Percentiles rank a stretch among this genome's conserved stretches.
These are phyloP conservation scores for Plodia interpunctella DNA, from an alignment of 1,140 invertebrate genomes.

Conservation along the genomic window DNA sequence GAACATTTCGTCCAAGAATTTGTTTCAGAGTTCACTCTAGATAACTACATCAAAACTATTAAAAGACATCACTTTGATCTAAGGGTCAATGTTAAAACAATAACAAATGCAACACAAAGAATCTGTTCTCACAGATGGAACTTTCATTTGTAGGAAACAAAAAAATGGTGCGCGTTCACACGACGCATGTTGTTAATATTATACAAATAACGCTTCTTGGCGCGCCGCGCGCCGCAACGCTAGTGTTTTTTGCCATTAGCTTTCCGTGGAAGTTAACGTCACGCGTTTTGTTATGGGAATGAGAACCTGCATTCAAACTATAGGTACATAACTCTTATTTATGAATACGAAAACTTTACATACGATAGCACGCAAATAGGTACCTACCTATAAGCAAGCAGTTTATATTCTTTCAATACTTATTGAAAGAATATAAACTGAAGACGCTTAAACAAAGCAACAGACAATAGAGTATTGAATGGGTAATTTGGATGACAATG, in stretches of 20 bases:
- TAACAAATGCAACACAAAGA: slow-evolving; percentile 16
- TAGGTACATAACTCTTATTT: slow-evolving; percentile 9
- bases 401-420: too few relatives aligned
- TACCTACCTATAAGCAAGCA: too few relatives aligned
- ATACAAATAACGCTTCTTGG: slow-evolving; percentile 28
- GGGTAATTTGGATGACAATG: neutral
- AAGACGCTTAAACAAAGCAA: too few relatives aligned
- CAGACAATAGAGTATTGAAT: neutral
- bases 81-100: too few relatives aligned
- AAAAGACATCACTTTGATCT: too few relatives aligned
- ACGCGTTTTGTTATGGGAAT: slow-evolving; percentile 36
- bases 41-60: too few relatives aligned
- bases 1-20: too few relatives aligned
- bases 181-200: slow-evolving; percentile 41
- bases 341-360: neutral
- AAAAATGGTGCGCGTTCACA: slow-evolving; percentile 62
- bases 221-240: neutral
- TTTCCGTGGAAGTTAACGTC: slow-evolving; percentile 39
- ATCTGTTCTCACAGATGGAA: slow-evolving; percentile 67
- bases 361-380: neutral
- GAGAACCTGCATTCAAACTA: slow-evolving; percentile 28
- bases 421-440: neutral
- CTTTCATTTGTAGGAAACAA: slow-evolving; percentile 69
- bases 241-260: slow-evolving; percentile 30
- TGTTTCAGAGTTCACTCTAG: too few relatives aligned